phyloP scores from a whole-genome alignment of 2,888 invertebrate genomes.

The Rambutsinella grinnellia region DNA sequence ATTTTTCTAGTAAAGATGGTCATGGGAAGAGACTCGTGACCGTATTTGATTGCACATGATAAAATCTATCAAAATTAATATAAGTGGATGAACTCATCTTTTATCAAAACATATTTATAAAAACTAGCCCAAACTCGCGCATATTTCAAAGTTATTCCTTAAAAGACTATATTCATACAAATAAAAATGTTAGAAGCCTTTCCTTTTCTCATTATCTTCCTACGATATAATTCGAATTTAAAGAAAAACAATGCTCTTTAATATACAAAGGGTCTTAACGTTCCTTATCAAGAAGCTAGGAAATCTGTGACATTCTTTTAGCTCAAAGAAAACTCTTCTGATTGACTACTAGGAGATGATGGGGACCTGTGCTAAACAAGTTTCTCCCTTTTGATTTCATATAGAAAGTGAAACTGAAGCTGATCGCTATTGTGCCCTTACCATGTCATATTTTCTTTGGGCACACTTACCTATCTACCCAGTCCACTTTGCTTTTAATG shows the following conservation, averaged over 20 bases:
- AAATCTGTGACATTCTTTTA: slow-evolving; percentile 36
- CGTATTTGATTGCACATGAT: background rate
- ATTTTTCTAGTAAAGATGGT: background rate
- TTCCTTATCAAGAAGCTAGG: slow-evolving; percentile 4
- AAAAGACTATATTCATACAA: background rate
- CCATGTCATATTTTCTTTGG: background rate
- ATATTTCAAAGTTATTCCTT: background rate
- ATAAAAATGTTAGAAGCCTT: background rate
- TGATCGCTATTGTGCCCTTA: slow-evolving; percentile 1
- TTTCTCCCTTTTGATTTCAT: slow-evolving; percentile 51
- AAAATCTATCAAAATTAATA: background rate
- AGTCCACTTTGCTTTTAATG: background rate
- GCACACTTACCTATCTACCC: background rate
- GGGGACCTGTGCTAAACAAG: slow-evolving; percentile 37
- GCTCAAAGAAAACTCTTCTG: slow-evolving; percentile 29
- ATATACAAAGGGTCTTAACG: too few relatives aligned
- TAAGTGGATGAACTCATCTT: background rate
- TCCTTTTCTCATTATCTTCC: background rate
- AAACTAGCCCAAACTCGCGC: background rate
- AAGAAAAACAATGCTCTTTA: too few relatives aligned
- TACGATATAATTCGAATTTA: too few relatives aligned
- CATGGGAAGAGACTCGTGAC: background rate
- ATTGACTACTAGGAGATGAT: slow-evolving; percentile 43
- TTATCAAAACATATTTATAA: background rate
- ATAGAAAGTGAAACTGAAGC: slow-evolving; percentile 59